A percentile compares a stretch with the other conserved stretches of the same genome.
These are phyloP conservation scores for Camponotus vicinus DNA, from an alignment of 1,140 invertebrate genomes.

Conservation along the genomic window DNA sequence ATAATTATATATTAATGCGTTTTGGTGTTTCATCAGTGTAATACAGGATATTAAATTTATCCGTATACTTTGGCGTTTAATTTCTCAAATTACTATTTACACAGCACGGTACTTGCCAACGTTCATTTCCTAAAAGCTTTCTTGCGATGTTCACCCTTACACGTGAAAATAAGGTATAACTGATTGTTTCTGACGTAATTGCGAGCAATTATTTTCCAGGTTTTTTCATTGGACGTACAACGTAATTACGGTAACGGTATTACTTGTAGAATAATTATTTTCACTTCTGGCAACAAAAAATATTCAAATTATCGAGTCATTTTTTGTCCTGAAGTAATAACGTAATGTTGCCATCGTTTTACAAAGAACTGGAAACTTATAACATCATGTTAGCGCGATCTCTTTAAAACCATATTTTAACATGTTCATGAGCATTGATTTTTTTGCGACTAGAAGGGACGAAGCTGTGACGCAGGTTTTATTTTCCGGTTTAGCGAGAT, in stretches of 20 bases:
- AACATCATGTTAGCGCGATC: slow-evolving; percentile 27
- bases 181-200: not conserved
- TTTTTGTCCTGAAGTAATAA: not conserved
- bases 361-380: not conserved
- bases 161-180: not conserved
- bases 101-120: not conserved
- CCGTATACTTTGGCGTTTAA: slow-evolving; percentile 37
- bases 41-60: slow-evolving; percentile 26
- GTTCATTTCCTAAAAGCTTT: slow-evolving; percentile 54
- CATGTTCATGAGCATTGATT: slow-evolving; percentile 54
- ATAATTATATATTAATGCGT: slow-evolving; percentile 6
- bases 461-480: slow-evolving; percentile 71
- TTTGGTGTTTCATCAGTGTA: not conserved
- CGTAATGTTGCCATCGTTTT: not conserved
- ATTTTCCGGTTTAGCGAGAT: slow-evolving; percentile 74
- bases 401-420: slow-evolving; percentile 25
- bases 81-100: slow-evolving; percentile 50
- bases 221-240: slow-evolving; percentile 7
- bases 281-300: not conserved
- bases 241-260: slow-evolving; percentile 32
- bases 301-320: not conserved
- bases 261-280: not conserved
- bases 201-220: slow-evolving; percentile 35
- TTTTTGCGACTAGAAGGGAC: not conserved
- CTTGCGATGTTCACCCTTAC: slow-evolving; percentile 26